These are phyloP conservation scores for Pygoscelis antarcticus DNA, from an alignment of 2,113 vertebrate genomes.

Conservation along the genomic window DNA sequence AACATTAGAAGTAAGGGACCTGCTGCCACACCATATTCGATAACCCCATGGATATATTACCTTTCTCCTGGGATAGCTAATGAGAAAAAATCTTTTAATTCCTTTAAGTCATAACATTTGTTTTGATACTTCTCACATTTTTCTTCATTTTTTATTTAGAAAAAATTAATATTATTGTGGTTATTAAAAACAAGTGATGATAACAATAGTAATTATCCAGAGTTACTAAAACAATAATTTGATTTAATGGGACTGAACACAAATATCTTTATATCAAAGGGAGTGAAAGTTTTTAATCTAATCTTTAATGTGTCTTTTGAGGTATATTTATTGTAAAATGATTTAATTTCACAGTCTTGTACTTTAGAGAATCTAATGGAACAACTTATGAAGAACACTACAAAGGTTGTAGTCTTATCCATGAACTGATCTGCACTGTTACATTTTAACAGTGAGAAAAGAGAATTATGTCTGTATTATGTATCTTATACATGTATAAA, in stretches of 20 bases:
- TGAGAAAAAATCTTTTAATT: not conserved
- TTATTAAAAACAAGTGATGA: not conserved
- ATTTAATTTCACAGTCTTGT: not conserved
- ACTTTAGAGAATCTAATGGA: not conserved
- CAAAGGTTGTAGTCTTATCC: not conserved
- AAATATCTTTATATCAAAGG: not conserved
- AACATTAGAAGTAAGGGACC: not conserved
- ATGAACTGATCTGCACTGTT: not conserved
- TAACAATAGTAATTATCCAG: not conserved
- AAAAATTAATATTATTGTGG: not conserved
- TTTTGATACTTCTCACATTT: not conserved
- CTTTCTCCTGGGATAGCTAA: not conserved
- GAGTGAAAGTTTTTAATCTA: not conserved
- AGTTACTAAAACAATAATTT: not conserved
- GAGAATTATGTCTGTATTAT: not conserved
- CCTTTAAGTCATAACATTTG: not conserved
- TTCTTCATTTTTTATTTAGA: not conserved
- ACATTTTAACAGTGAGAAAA: not conserved
- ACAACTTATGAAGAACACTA: not conserved
- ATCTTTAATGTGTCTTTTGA: constrained; percentile 2
- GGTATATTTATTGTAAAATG: not conserved
- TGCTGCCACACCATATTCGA: not conserved
- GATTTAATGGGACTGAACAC: not conserved
- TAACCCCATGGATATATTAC: not conserved
- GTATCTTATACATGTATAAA: not conserved